Conservation (phyloP, 2,113 vertebrate genomes). For the Brachyhypopomus gauderio region DNA sequence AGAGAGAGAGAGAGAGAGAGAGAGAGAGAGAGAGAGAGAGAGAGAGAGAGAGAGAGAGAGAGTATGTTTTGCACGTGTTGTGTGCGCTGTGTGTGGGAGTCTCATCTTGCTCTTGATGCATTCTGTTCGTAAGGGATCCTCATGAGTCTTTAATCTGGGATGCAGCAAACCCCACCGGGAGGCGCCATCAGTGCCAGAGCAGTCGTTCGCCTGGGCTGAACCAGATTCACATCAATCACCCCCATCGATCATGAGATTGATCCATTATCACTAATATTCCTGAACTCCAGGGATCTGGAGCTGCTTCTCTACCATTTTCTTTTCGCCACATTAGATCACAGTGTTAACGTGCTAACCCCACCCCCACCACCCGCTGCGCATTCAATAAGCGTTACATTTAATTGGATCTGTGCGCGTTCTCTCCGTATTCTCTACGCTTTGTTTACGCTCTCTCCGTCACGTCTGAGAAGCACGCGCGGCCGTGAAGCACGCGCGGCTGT, state of each 20-base stretch:
- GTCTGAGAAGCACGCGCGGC: no score
- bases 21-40: no score
- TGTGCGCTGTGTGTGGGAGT: slow-evolving; percentile 11
- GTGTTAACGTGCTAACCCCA: slow-evolving; percentile 11
- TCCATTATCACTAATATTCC: slow-evolving; percentile 34
- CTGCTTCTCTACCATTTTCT: neutral
- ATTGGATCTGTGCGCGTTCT: neutral
- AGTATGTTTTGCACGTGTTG: slow-evolving; percentile 5
- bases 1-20: slow-evolving; percentile 26
- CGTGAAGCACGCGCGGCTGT: no score
- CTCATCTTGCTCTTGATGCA: slow-evolving; percentile 40
- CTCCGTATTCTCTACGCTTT: no score
- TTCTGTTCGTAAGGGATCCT: slow-evolving; percentile 51
- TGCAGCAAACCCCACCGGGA: slow-evolving; percentile 35
- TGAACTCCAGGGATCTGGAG: neutral
- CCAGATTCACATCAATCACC: slow-evolving; percentile 38
- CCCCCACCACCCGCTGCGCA: neutral
- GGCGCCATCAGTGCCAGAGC: slow-evolving; percentile 32
- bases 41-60: no score
- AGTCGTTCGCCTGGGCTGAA: slow-evolving; percentile 26
- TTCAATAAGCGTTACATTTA: slow-evolving; percentile 23
- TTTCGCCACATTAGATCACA: neutral
- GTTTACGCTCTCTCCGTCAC: no score
- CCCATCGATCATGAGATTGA: slow-evolving; percentile 49
- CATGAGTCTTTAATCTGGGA: slow-evolving; percentile 59